Conservation (phyloP, 1,140 invertebrate species). For the Bicyclus anynana region DNA sequence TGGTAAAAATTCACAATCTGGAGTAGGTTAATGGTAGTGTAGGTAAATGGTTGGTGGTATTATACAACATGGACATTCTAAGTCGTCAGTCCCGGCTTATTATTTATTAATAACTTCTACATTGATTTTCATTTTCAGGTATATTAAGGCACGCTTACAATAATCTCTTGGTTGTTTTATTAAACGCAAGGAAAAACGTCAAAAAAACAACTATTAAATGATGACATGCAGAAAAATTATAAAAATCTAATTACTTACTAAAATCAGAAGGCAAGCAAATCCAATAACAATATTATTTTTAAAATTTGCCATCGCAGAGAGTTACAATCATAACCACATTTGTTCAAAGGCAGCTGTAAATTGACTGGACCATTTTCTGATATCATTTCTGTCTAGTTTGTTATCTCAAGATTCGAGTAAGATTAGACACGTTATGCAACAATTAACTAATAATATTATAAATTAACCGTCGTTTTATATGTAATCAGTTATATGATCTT, state of each 20-base stretch:
- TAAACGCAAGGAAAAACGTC: too few relatives aligned
- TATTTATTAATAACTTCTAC: too few relatives aligned
- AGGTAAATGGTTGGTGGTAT: too few relatives aligned
- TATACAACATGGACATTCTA: too few relatives aligned
- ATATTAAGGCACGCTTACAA: too few relatives aligned
- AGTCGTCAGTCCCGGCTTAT: too few relatives aligned
- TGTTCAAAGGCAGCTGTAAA: background rate
- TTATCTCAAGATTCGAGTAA: constrained; percentile 16
- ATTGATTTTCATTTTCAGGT: too few relatives aligned
- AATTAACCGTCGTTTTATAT: background rate
- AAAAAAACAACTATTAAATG: too few relatives aligned
- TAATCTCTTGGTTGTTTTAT: too few relatives aligned
- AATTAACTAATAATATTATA: constrained; percentile 9
- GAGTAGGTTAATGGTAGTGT: too few relatives aligned
- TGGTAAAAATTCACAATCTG: too few relatives aligned
- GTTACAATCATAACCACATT: background rate
- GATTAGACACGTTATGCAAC: constrained; percentile 36
- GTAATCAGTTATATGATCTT: background rate
- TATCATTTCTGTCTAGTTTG: background rate
- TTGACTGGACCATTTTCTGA: constrained; percentile 11
- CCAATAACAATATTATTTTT: background rate
- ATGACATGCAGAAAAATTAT: too few relatives aligned
- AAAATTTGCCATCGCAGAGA: background rate
- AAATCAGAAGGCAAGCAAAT: constrained; percentile 3
- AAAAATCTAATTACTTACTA: constrained; percentile 15